Evolutionary conservation across 1,140 invertebrate genomes (phyloP), one percentile per base, ranked within the genome.

Genomic region (Diabrotica virgifera): DNA sequence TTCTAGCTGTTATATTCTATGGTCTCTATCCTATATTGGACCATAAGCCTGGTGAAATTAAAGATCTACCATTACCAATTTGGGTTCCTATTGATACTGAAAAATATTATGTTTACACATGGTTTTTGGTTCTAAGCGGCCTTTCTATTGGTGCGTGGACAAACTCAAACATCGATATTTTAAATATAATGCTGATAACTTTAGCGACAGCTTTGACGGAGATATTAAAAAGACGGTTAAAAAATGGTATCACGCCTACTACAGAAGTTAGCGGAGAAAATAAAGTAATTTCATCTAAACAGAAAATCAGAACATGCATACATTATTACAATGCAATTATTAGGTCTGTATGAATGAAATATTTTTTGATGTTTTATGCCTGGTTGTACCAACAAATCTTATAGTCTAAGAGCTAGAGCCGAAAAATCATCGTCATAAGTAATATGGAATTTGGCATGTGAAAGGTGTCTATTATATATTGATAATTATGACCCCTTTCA

Each of bases 131-230:
- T 62, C 13, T 61, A 13, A 14, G 56, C 6, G 56, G 59, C 36
- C n/a, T 66, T 8, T 38, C 55, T 10, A 51, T 66, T 50, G 54
- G 59, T 6, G 64, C 59, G 51, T 66, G 61, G 53, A 56, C 52
- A 8, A 66, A 66, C 14, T 56, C 59, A 11, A 56, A 14, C 35
- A 66, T 66, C 50, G 64, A 66, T 12, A 62, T 66, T 62, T 50
- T 66, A 50, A 66, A 46, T 11, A 55, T 52, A 52, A 66, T 53
- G n/a, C n/a, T 66, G 40, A 46, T 62, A 7, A 57, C 59, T 11
- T 12, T 66, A 37, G 59, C 37, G 4, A 62, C 46, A 14, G 64
- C 64, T 13, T 59, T 62, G 36, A 56, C 62, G n/a, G 59, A 56
- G 24, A 62, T 66, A 46, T 52, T 66, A 36, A 62, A 56, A 56